phyloP scores from a whole-genome alignment of 2,113 vertebrate species.

The Scomber japonicus region DNA sequence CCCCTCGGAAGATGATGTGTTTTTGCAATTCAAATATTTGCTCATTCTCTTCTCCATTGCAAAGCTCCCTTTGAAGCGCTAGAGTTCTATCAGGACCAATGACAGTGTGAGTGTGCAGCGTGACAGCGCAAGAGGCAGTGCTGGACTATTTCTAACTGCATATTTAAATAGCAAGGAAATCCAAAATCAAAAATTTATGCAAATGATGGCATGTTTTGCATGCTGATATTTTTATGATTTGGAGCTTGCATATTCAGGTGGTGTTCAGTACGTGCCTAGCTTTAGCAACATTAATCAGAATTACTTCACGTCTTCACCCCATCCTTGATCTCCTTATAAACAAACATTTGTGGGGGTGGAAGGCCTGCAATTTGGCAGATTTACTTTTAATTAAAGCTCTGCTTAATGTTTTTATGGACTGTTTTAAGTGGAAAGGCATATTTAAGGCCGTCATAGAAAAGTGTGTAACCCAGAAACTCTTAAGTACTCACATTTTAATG shows the following conservation, averaged over 20 bases:
- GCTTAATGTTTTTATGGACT: slow-evolving; percentile 66
- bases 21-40: slow-evolving; percentile 99
- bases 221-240: slow-evolving; percentile 78
- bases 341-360: slow-evolving; percentile 69
- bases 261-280: slow-evolving; percentile 63
- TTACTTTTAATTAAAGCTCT: slow-evolving; percentile 74
- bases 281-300: slow-evolving; percentile 81
- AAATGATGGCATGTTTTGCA: slow-evolving; percentile 85
- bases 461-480: slow-evolving; percentile 37
- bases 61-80: slow-evolving; percentile 96
- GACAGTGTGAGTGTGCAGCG: slow-evolving; percentile 97
- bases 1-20: slow-evolving; percentile 92
- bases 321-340: slow-evolving; percentile 75
- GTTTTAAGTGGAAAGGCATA: slow-evolving; percentile 52
- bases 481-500: slow-evolving; percentile 9
- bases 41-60: slow-evolving; percentile 90
- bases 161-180: slow-evolving; percentile 85
- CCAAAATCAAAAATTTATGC: slow-evolving; percentile 85
- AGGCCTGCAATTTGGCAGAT: slow-evolving; percentile 71
- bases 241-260: slow-evolving; percentile 82
- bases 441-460: slow-evolving; percentile 51
- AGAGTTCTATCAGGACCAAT: slow-evolving; percentile 98
- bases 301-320: slow-evolving; percentile 68
- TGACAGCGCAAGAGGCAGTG: slow-evolving; percentile 97
- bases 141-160: slow-evolving; percentile 95